Percentiles rank a stretch among this genome's conserved stretches.
Conservation (phyloP, 2,113 vertebrate species). For the human (Homo sapiens) region DNA sequence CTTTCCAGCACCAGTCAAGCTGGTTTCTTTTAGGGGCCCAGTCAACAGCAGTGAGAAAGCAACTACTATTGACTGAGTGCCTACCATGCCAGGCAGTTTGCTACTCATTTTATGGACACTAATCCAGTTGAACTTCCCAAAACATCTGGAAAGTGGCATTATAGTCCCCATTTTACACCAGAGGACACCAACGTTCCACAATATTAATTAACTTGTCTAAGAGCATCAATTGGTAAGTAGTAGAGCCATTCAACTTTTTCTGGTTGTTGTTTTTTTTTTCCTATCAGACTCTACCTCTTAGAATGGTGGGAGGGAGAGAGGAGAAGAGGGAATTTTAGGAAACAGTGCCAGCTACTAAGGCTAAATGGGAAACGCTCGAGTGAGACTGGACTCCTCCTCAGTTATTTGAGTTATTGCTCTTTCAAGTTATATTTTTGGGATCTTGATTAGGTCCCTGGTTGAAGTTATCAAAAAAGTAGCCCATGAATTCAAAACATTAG, state of each 20-base stretch:
- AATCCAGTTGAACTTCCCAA: not conserved
- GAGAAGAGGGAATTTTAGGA: not conserved
- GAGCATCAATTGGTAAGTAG: not conserved
- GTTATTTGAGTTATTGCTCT: not conserved
- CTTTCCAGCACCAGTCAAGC: not conserved
- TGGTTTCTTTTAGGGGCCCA: not conserved
- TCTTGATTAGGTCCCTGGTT: not conserved
- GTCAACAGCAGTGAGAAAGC: not conserved
- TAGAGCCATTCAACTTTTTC: not conserved
- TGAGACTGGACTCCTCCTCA: not conserved
- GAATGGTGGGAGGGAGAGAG: not conserved
- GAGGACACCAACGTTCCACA: not conserved
- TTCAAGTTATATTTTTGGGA: not conserved
- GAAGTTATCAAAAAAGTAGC: not conserved
- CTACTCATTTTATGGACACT: not conserved
- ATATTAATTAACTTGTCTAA: not conserved
- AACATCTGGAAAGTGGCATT: not conserved
- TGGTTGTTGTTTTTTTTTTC: not conserved
- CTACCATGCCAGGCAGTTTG: not conserved
- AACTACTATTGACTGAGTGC: not conserved
- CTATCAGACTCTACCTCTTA: not conserved
- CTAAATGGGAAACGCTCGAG: not conserved
- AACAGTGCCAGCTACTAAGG: not conserved
- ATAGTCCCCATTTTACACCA: not conserved
- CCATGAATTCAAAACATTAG: not conserved